phyloP scores from a whole-genome alignment of 2,888 invertebrate species.

The Macropis europaea region DNA sequence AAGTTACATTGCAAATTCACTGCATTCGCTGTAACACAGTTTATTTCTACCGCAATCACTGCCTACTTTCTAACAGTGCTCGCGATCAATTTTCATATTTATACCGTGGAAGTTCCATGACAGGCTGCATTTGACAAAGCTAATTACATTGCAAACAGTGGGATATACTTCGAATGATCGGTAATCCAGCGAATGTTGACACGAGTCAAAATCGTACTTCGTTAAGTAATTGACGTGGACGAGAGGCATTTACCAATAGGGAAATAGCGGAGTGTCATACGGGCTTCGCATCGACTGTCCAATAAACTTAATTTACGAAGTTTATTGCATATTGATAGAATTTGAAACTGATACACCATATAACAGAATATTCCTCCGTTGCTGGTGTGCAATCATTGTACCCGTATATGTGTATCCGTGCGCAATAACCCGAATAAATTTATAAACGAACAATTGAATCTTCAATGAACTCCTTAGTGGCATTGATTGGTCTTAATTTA shows the following conservation, averaged over 20 bases:
- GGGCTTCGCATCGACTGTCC: background rate
- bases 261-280: background rate
- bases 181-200: background rate
- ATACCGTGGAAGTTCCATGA: background rate
- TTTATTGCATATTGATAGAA: background rate
- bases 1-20: slow-evolving; percentile 1
- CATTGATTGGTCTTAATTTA: no score
- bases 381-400: background rate
- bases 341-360: background rate
- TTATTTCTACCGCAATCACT: no score
- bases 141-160: slow-evolving; percentile 13
- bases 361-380: background rate
- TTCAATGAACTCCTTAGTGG: no score
- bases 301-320: slow-evolving; percentile 9
- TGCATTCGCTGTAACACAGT: no score
- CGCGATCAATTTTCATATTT: no score
- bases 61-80: no score
- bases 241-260: background rate
- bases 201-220: slow-evolving; percentile 29
- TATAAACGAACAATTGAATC: background rate
- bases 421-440: no score
- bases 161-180: background rate
- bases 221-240: slow-evolving; percentile 9
- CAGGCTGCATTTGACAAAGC: slow-evolving; percentile 32
- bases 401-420: background rate